Evolutionary conservation across 1,140 invertebrate genomes (phyloP), one percentile per base, ranked within the genome.

Genomic region (Pomacea maculata): DNA sequence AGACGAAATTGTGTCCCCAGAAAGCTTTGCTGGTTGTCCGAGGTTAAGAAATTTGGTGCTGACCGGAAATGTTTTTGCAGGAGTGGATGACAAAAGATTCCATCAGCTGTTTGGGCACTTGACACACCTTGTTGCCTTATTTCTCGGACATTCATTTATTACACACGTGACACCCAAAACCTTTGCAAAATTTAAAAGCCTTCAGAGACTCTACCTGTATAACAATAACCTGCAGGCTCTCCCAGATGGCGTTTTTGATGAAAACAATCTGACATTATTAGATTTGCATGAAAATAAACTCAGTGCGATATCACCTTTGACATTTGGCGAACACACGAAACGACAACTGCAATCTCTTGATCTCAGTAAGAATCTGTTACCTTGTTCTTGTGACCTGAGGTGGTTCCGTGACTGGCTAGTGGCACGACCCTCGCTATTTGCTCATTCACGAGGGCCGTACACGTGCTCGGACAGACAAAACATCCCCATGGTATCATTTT

Each of bases 401-500:
- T 82, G 80, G 80, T 82, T 82, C 72, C n/a, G 52, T 25, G 9
- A 34, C 25, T 82, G 80, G 80, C 61, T 82, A 15, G 67, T 25
- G 6, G 14, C 45, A 8, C 52, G 77, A 54, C 52, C 74, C 1
- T 52, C 45, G 5, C 17, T 77, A 15, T 81, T 81, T 45, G 63
- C 17, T n/a, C 5, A 61, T 12, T 81, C 74, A 17, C 52, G 14
- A n/a, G 54, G 61, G 9, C 45, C 10, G 15, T 81, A 81, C 55
- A n/a, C n/a, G 15, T 81, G 80, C 55, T 21, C 65, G 12, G 34
- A 70, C 34, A 54, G 17, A 12, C 6, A 52, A 19, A 64, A 77
- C 55, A 17, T 77, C 19, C 77, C 34, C 19, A n/a, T 57, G 15
- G 25, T 25, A 25, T 34, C 45, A 17, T 63, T 70, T n/a, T 21